Evolutionary conservation across 2,888 invertebrate genomes (phyloP), one percentile per base, ranked within the genome.

Genomic region (Andricus curvator): DNA sequence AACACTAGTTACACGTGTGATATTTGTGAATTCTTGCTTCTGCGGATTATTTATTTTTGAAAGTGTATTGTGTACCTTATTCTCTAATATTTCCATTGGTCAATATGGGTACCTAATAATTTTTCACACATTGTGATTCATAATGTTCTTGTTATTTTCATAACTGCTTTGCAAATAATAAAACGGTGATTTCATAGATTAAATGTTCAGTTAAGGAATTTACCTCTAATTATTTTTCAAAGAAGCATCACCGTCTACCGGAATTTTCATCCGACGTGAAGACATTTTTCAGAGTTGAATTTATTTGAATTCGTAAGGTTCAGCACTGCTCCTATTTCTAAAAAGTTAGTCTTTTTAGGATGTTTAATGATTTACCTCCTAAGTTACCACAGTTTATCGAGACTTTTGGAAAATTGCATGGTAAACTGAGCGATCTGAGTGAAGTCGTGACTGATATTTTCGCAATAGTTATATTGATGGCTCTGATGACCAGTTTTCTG

Each of bases 181-280:
- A 41, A 68, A 20, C 25, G 20, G 25, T 48, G 22, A 68, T 68
- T 68, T 48, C 48, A 17, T 17, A 13, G 25, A 68, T 48, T 68
- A 48, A 68, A 68, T 68, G 22, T 44, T 44, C 25, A 9, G 17
- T 68, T 68, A 44, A 68, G 48, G 9, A 22, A 68, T 68, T 68
- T 68, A 17, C 41, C 41, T 22, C 6, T 68, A 6, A 17, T 6
- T 22, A 22, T 60, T 60, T 60, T 60, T 13, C 9, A 22, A 22
- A 5, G 6, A 20, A 20, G 51, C 17, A 51, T 1, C 20, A 51
- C 20, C 5, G 20, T 20, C 4, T 20, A 51, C 17, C 20, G 6
- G 51, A 51, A 20, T 20, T 51, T 17, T 5, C 20, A 51, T 20
- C 20, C 20, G 0, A 51, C 5, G 51, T 51, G 6, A 51, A 51